These are phyloP conservation scores for Taxidea taxus DNA, from an alignment of 2,113 vertebrate species.

Conservation along the genomic window DNA sequence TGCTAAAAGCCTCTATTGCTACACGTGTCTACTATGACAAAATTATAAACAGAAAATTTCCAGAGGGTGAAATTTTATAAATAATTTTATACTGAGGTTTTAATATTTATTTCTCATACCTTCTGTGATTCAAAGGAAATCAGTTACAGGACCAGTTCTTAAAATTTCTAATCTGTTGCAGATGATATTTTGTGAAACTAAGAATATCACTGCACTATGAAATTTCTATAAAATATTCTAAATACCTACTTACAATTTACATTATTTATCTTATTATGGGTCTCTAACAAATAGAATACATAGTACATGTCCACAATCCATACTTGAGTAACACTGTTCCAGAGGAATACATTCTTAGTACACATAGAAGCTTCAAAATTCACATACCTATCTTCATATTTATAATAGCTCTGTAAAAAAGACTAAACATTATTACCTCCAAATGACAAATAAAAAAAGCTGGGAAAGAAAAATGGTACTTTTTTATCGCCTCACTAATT, in stretches of 20 bases:
- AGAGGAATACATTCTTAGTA: background rate
- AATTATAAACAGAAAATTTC: background rate
- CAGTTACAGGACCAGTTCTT: background rate
- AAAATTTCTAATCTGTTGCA: background rate
- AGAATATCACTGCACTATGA: background rate
- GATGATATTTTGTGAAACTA: background rate
- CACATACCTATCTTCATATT: background rate
- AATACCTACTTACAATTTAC: background rate
- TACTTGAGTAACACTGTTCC: background rate
- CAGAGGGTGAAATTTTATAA: conserved; percentile 6
- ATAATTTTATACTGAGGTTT: background rate
- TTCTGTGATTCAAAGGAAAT: background rate
- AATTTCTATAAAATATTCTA: background rate
- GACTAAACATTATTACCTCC: background rate
- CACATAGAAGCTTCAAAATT: background rate
- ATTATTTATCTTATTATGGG: background rate
- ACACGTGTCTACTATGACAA: background rate
- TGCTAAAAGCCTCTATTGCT: background rate
- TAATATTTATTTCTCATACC: background rate
- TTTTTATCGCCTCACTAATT: background rate
- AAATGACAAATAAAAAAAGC: background rate
- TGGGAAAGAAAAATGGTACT: background rate
- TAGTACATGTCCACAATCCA: background rate
- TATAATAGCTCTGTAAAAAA: background rate
- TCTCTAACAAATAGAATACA: background rate